Evolutionary conservation across 1,140 invertebrate genomes (phyloP).

Genomic region (Tetramorium simillimum): DNA sequence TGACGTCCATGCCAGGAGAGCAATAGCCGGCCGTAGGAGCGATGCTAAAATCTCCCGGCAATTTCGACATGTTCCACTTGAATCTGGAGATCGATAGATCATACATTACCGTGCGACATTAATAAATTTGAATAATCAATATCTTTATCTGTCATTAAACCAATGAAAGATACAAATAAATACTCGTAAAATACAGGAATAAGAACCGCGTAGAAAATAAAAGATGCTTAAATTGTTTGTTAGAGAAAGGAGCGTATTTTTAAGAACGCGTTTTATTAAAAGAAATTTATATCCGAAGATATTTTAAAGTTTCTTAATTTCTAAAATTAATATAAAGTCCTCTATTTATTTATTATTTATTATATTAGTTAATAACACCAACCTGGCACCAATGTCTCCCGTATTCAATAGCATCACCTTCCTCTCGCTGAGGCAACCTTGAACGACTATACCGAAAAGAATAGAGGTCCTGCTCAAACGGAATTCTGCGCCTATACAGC

Average conservation of each 20-base stretch:
- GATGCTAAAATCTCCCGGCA: conserved; percentile 75
- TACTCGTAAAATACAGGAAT: neutral
- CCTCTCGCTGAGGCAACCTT: conserved; percentile 69
- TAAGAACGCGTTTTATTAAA: neutral
- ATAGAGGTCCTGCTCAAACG: conserved; percentile 76
- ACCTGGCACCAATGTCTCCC: conserved; percentile 83
- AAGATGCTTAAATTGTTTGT: neutral
- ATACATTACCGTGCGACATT: neutral
- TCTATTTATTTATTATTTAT: neutral
- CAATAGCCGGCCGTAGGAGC: conserved; percentile 80
- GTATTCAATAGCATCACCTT: conserved; percentile 80
- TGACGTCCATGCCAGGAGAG: conserved; percentile 77
- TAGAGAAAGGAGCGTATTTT: neutral
- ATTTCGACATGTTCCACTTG: conserved; percentile 77
- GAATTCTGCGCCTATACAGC: conserved; percentile 78
- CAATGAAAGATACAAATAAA: neutral
- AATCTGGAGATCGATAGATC: conserved; percentile 74
- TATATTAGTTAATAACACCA: neutral
- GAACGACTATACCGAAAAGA: conserved; percentile 78
- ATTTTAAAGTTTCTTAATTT: neutral
- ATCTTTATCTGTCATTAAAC: neutral
- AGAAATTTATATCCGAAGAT: neutral
- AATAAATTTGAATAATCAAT: neutral
- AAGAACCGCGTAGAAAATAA: neutral
- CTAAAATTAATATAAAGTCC: neutral